phyloP scores from a whole-genome alignment of 2,888 invertebrate genomes.

The Andrena praecox region DNA sequence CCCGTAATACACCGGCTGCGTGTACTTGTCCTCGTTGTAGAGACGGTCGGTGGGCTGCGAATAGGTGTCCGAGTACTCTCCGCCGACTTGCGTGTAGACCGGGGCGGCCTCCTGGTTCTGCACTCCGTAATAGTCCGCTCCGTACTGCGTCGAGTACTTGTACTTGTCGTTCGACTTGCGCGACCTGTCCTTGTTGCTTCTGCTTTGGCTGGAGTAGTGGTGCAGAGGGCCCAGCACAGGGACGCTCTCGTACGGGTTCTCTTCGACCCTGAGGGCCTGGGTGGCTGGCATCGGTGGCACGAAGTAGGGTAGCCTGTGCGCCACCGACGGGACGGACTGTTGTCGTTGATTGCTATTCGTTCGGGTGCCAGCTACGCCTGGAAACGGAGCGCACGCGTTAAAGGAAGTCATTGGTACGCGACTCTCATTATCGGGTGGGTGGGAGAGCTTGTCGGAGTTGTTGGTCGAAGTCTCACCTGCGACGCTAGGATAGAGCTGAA shows the following conservation, averaged over 20 bases:
- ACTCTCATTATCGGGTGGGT: too few species aligned
- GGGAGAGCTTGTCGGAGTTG: not conserved
- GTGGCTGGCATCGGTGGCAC: slow-evolving; percentile 82
- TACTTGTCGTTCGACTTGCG: slow-evolving; percentile 83
- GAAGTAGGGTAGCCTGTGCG: slow-evolving; percentile 81
- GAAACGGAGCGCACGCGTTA: not conserved
- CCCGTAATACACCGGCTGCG: slow-evolving; percentile 81
- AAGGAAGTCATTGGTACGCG: too few species aligned
- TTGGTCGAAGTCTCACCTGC: slow-evolving; percentile 84
- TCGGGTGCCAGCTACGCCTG: slow-evolving; percentile 81
- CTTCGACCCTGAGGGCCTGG: slow-evolving; percentile 83
- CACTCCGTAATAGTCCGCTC: slow-evolving; percentile 78
- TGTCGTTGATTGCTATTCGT: slow-evolving; percentile 78
- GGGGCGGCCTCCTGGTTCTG: slow-evolving; percentile 77
- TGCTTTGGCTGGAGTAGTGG: slow-evolving; percentile 77
- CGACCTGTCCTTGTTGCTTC: slow-evolving; percentile 86
- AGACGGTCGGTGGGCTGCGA: slow-evolving; percentile 81
- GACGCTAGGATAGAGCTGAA: slow-evolving; percentile 90
- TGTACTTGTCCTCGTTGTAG: slow-evolving; percentile 80
- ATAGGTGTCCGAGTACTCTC: slow-evolving; percentile 81
- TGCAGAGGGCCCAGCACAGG: slow-evolving; percentile 88
- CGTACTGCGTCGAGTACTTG: slow-evolving; percentile 72
- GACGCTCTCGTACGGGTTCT: slow-evolving; percentile 89
- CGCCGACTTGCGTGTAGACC: slow-evolving; percentile 79
- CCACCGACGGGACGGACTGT: slow-evolving; percentile 81